Conservation (phyloP, 2,113 vertebrate species). For the Cyprinodon tularosa region DNA sequence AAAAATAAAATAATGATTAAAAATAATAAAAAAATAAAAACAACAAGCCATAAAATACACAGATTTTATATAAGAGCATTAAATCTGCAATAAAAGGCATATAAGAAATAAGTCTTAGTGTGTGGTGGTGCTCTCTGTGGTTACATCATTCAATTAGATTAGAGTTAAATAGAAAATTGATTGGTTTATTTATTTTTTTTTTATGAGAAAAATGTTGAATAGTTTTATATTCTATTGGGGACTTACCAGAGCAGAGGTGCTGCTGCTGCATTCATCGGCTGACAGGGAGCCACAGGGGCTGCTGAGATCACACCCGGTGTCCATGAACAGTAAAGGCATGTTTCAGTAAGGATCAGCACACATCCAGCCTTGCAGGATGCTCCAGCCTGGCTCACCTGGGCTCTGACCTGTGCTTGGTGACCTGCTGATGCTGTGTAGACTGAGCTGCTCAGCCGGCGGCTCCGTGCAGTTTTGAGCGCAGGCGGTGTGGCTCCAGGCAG, state of each 20-base stretch:
- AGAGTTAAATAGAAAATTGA: too few species aligned
- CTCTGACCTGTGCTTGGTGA: slow-evolving; percentile 26
- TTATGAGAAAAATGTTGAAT: too few species aligned
- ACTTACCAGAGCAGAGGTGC: slow-evolving; percentile 64
- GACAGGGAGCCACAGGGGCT: slow-evolving; percentile 52
- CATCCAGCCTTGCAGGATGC: not conserved
- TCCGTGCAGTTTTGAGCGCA: not conserved
- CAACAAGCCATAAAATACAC: too few species aligned
- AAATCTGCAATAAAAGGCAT: too few species aligned
- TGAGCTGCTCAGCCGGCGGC: accelerated
- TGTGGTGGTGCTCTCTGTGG: too few species aligned
- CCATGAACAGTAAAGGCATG: slow-evolving; percentile 74
- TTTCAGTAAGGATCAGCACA: not conserved
- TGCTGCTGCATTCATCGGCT: slow-evolving; percentile 55
- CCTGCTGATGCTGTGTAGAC: not conserved
- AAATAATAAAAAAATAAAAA: too few species aligned
- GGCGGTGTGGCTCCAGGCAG: slow-evolving; percentile 2
- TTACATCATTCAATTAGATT: too few species aligned
- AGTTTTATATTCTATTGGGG: not conserved
- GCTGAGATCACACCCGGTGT: slow-evolving; percentile 36
- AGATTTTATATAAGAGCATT: too few species aligned
- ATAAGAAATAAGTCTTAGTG: too few species aligned
- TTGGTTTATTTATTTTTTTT: too few species aligned
- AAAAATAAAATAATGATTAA: too few species aligned
- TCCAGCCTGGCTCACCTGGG: not conserved